Evolutionary conservation across 2,888 invertebrate species (phyloP), one percentile per base, ranked within the genome.

Genomic region (Dilophus febrilis): DNA sequence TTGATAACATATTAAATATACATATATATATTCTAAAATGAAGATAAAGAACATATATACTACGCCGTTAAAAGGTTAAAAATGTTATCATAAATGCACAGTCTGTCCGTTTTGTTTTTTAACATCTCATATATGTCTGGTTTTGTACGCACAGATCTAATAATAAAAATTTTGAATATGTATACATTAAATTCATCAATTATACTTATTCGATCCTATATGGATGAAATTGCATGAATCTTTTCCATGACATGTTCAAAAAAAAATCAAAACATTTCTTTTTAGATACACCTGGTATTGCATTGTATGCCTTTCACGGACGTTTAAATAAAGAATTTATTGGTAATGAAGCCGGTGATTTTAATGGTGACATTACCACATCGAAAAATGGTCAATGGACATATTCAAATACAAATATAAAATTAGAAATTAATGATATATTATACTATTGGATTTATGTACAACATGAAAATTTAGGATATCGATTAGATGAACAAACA

Each of bases 391-490:
- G 75, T 1, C 63, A 68, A 39, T 83, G 79, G 77, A 70, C 65
- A 4, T 83, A 77, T 53, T 64, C 67, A 35, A 77, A 82, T 52
- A 64, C 61, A 5, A 29, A 13, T 6, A 13, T 18, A 19, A 17
- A 29, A 13, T 19, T 40, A 12, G 35, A 35, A 28, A 26, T 52
- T 3, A 80, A 78, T 1, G 83, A 84, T 52, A 68, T 66, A 6
- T 60, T 84, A 16, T 76, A 83, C 54, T 83, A 75, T 54, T 83
- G 83, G 82, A 70, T 78, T 1, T 79, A 77, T 49, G 78, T 79
- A 1, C 70, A 78, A 46, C 74, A 75, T 50, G 66, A 75, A 45
- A 76, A 77, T 0, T 56, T 78, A 26, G 81, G 81, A 1, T 80
- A 79, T 52, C 64, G 74, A 27, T 70, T 74, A 47, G 68, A 77